These are phyloP conservation scores for Cardinalis cardinalis DNA, from an alignment of 2,113 vertebrate genomes.

Conservation along the genomic window DNA sequence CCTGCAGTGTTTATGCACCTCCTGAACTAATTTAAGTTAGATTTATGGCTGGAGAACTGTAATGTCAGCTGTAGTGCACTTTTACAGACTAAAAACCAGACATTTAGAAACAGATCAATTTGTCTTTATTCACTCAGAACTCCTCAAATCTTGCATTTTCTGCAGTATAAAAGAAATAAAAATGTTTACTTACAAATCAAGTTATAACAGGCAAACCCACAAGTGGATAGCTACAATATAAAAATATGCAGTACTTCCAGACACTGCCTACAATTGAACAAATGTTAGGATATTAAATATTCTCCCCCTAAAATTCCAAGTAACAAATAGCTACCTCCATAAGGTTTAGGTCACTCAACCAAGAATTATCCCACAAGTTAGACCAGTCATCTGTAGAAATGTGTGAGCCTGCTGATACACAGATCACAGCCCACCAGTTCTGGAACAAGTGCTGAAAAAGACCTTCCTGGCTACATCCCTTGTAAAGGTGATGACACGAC, in stretches of 20 bases:
- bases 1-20: not conserved
- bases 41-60: not conserved
- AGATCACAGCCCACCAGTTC: not conserved
- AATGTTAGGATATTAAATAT: not conserved
- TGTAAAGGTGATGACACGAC: not conserved
- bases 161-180: constrained; percentile 48
- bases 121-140: constrained; percentile 33
- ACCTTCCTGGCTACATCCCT: not conserved
- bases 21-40: not conserved
- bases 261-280: not conserved
- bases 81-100: not conserved
- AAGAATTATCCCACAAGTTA: not conserved
- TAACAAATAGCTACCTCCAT: not conserved
- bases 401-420: not conserved
- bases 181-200: constrained; percentile 18
- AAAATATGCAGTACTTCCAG: constrained; percentile 10
- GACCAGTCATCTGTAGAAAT: not conserved
- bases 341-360: not conserved
- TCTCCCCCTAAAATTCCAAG: not conserved
- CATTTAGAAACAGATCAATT: not conserved
- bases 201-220: not conserved
- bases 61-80: not conserved
- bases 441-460: not conserved
- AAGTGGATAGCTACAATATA: not conserved
- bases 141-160: not conserved